Conservation (phyloP, 2,888 invertebrate genomes). For the Andrena fulva region DNA sequence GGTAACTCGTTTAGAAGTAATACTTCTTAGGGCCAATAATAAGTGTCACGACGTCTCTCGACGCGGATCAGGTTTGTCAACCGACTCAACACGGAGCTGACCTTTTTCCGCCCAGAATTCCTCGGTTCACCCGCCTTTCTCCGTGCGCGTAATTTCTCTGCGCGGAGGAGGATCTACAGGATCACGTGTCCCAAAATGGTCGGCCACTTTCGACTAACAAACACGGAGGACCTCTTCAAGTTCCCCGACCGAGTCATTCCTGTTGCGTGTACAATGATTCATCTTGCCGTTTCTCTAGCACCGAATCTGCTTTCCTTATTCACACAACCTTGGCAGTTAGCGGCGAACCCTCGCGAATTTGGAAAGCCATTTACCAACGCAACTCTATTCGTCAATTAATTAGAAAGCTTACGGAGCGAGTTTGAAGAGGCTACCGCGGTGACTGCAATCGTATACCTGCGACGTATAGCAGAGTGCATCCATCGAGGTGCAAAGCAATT, state of each 20-base stretch:
- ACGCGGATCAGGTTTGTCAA: conserved; percentile 11
- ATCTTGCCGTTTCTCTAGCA: no score
- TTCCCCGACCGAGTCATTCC: conserved; percentile 4
- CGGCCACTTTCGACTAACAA: conserved; percentile 29
- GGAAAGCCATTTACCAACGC: neutral
- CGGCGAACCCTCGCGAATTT: no score
- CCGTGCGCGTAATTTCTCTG: conserved; percentile 56
- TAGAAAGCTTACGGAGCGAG: conserved; percentile 18
- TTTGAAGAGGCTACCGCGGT: neutral
- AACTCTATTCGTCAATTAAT: neutral
- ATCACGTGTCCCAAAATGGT: conserved; percentile 39
- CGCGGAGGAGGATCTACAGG: conserved; percentile 8
- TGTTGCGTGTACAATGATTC: neutral
- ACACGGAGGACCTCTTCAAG: neutral
- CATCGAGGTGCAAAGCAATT: conserved; percentile 35
- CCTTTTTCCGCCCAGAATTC: conserved; percentile 41
- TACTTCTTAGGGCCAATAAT: neutral
- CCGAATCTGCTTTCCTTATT: neutral
- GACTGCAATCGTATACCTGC: neutral
- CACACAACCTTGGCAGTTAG: no score
- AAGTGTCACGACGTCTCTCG: conserved; percentile 16
- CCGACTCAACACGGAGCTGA: conserved; percentile 44
- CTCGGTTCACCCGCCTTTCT: conserved; percentile 45
- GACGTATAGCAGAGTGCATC: neutral
- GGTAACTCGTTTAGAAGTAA: neutral